Evolutionary conservation across 2,113 vertebrate species (phyloP), one percentile per base, ranked within the genome.

Genomic region (Sapayoa aenigma): DNA sequence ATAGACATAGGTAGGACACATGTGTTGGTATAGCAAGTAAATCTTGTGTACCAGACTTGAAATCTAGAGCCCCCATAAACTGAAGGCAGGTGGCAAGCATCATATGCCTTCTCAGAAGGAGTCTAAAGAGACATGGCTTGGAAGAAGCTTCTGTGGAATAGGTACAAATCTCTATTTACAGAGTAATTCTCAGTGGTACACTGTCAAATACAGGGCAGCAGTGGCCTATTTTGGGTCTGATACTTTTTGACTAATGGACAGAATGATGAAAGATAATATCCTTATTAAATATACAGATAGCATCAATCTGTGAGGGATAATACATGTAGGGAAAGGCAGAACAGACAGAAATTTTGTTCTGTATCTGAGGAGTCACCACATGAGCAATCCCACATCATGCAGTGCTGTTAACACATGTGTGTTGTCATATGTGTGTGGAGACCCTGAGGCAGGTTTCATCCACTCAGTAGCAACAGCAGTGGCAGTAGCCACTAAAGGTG

Each of bases 1-100:
- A 62, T 24, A 67, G 16, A 76, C 21, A 11, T 0, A 2, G 31
- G 22, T 53, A 71, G 71, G n/a, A 66, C 16, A 47, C 0, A 0
- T 0, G 1, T 14, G 55, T 18, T 74, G 9, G 50, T 30, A 78
- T 14, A 9, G 11, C 21, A 81, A 46, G 18, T 22, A 69, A 86
- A 69, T 46, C 28, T 37, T 2, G 0, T 14, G 14, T 33, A 12
- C 7, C 67, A 80, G 33, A 63, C 18, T 42, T 2, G 2, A 63
- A 67, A 52, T 55, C 24, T 33, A 46, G 19, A 73, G 35, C 6
- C 58, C 39, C 25, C 77, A 22, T 15, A 47, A 58, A 58, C 31
- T 55, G 20, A 75, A 89, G 30, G 23, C 24, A 73, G 46, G 52
- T 76, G 20, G 6, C 1, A 4, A 24, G 21, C 8, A 41, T 63